Evolutionary conservation across 1,140 invertebrate species (phyloP).

Genomic region (Listronotus bonariensis): DNA sequence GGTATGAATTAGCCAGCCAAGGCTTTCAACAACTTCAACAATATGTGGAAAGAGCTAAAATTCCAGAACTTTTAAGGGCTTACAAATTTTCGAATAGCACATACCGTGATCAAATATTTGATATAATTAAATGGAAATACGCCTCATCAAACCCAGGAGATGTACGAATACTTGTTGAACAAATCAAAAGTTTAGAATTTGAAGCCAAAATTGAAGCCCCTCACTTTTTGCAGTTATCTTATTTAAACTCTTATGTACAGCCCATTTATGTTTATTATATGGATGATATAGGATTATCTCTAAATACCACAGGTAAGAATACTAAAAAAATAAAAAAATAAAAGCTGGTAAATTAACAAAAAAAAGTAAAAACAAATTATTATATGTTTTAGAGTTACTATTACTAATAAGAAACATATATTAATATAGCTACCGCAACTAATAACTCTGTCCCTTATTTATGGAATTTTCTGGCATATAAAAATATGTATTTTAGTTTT

Average conservation of each 20-base stretch:
- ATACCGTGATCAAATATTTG: constrained; percentile 49
- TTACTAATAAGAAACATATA: no score
- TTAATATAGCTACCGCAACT: no score
- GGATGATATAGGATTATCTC: constrained; percentile 36
- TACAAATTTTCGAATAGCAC: constrained; percentile 50
- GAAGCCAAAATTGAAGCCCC: constrained; percentile 58
- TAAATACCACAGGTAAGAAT: constrained; percentile 37
- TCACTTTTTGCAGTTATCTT: constrained; percentile 54
- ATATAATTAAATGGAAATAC: constrained; percentile 62
- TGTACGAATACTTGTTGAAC: constrained; percentile 51
- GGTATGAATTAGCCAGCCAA: constrained; percentile 60
- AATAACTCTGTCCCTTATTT: no score
- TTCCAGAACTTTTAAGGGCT: constrained; percentile 57
- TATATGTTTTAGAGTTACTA: no score
- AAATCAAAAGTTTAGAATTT: constrained; percentile 55
- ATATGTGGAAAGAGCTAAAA: constrained; percentile 58
- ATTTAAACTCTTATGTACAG: constrained; percentile 51
- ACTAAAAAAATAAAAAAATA: not conserved
- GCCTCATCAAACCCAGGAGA: constrained; percentile 48
- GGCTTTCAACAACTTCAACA: constrained; percentile 56
- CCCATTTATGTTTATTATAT: constrained; percentile 47
- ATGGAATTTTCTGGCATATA: no score
- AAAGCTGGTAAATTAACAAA: no score
- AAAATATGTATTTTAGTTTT: no score
- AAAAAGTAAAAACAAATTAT: no score